Conservation (phyloP, 2,113 vertebrate species). For the Pituophis catenifer region DNA sequence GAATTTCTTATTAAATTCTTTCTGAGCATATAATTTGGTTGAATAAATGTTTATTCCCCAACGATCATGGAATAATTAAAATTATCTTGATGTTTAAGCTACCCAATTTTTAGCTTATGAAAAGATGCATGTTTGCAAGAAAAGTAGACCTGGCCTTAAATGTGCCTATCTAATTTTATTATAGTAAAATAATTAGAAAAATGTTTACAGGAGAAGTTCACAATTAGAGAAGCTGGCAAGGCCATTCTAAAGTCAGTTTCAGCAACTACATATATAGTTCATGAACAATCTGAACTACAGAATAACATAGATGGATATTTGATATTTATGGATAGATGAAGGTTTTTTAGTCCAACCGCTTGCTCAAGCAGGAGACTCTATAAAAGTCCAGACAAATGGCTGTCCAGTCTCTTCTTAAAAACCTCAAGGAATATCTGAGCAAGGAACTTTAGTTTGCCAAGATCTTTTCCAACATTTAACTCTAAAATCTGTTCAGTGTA, state of each 20-base stretch:
- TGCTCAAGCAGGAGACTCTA: too few species aligned
- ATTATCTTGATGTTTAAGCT: not conserved
- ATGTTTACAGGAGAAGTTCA: not conserved
- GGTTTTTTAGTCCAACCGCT: too few species aligned
- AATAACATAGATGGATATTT: too few species aligned
- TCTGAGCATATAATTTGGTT: constrained; percentile 47
- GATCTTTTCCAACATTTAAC: not conserved
- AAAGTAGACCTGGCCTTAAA: not conserved
- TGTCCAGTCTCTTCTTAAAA: too few species aligned
- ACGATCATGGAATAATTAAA: constrained; percentile 26
- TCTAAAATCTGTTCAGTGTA: not conserved
- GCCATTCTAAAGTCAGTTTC: not conserved
- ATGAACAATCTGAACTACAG: not conserved
- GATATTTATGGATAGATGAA: too few species aligned
- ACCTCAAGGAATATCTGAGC: not conserved
- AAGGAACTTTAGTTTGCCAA: not conserved
- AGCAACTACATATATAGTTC: not conserved
- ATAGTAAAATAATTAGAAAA: constrained; percentile 1
- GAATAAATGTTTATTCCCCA: constrained; percentile 44
- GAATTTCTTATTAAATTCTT: constrained; percentile 44
- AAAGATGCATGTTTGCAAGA: constrained; percentile 11
- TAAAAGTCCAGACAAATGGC: too few species aligned
- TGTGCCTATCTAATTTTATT: constrained; percentile 2
- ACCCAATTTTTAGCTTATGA: constrained; percentile 3
- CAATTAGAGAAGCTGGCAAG: not conserved